A percentile compares a stretch with the other conserved stretches of the same genome.
Evolutionary conservation across 2,797 vertebrate species (phyloP).

Genomic region (Aratinga solstitialis): DNA sequence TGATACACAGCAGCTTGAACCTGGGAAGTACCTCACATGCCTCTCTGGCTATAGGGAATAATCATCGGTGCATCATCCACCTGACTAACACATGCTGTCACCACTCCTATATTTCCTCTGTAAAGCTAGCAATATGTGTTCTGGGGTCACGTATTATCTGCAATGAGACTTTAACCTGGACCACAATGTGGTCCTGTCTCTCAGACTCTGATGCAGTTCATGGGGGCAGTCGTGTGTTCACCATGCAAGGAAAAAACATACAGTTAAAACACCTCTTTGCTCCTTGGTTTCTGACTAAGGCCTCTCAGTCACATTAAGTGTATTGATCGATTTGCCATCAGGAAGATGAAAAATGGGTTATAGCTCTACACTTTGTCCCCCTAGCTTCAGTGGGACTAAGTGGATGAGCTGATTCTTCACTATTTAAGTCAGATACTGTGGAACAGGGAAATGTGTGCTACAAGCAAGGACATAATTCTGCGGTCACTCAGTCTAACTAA

Average conservation of each 20-base stretch:
- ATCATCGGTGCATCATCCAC: background rate
- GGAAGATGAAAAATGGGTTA: background rate
- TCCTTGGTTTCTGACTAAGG: background rate
- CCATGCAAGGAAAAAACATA: accelerated
- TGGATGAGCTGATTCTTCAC: background rate
- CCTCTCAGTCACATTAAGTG: background rate
- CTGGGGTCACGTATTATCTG: background rate
- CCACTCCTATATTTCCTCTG: background rate
- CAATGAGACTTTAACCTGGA: background rate
- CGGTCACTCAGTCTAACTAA: background rate
- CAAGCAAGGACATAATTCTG: background rate
- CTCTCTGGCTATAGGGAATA: background rate
- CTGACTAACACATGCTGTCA: background rate
- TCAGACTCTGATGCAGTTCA: background rate
- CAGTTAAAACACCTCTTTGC: background rate
- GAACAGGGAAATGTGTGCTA: accelerated
- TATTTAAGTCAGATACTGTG: background rate
- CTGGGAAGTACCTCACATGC: background rate
- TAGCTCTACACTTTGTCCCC: background rate
- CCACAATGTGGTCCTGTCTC: background rate
- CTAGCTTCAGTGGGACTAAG: background rate
- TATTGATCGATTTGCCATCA: background rate
- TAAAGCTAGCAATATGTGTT: accelerated
- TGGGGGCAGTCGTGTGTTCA: background rate
- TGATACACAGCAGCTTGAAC: background rate